These are phyloP conservation scores for Lethenteron reissneri DNA, from an alignment of 2,113 vertebrate genomes.

Conservation along the genomic window DNA sequence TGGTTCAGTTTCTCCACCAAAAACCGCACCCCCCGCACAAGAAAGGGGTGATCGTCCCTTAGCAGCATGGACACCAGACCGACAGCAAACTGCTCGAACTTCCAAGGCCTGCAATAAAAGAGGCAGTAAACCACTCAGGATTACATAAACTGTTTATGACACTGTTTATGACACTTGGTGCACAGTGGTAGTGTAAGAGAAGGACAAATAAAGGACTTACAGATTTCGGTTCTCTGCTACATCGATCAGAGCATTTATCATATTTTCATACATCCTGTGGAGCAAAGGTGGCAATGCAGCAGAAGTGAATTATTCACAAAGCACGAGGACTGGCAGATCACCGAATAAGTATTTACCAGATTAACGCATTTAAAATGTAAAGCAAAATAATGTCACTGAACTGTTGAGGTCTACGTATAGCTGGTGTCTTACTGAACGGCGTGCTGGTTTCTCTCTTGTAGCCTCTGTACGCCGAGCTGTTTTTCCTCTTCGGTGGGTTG, in stretches of 20 bases:
- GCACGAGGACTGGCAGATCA: too few relatives aligned
- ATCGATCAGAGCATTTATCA: slow-evolving; percentile 50
- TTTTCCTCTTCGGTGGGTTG: slow-evolving; percentile 1
- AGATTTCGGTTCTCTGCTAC: slow-evolving; percentile 57
- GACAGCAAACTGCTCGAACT: slow-evolving; percentile 83
- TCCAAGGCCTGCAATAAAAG: slow-evolving; percentile 53
- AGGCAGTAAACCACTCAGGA: background rate
- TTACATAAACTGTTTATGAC: background rate
- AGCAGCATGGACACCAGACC: slow-evolving; percentile 70
- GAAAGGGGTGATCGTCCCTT: slow-evolving; percentile 61
- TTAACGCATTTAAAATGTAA: too few relatives aligned
- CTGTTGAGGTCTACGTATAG: too few relatives aligned
- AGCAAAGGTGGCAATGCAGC: background rate
- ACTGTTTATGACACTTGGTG: background rate
- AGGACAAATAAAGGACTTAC: slow-evolving; percentile 28
- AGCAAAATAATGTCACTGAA: too few relatives aligned
- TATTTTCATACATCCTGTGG: slow-evolving; percentile 55
- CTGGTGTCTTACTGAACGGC: background rate
- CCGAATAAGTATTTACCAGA: too few relatives aligned
- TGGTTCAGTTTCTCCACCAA: slow-evolving; percentile 87
- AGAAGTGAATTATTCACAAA: too few relatives aligned
- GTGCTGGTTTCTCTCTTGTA: background rate
- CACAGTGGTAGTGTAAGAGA: background rate
- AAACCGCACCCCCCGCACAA: slow-evolving; percentile 45
- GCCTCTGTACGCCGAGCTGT: background rate